A percentile compares a stretch with the other conserved stretches of the same genome.
Evolutionary conservation across 1,140 invertebrate species (phyloP).

Genomic region (Saxidomus purpurata): DNA sequence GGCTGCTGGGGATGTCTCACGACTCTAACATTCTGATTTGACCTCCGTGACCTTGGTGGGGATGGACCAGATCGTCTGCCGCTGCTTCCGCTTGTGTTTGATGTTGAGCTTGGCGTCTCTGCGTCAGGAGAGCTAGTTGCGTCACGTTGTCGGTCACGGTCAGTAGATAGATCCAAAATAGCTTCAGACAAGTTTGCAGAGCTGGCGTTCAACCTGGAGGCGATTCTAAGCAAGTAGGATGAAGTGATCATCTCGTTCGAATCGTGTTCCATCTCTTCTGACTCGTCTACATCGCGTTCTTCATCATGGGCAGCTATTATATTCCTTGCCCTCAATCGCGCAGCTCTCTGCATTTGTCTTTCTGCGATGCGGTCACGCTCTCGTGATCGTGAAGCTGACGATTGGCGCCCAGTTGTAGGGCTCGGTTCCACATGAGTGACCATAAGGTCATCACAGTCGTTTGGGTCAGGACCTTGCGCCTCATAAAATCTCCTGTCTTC

Average conservation of each 20-base stretch:
- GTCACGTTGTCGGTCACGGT: not conserved
- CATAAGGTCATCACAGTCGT: constrained; percentile 59
- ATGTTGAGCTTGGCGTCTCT: constrained; percentile 15
- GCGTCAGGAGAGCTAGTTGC: not conserved
- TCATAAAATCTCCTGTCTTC: constrained; percentile 67
- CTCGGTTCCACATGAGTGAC: constrained; percentile 14
- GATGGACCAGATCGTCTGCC: constrained; percentile 57
- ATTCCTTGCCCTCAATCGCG: not conserved
- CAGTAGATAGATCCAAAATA: constrained; percentile 59
- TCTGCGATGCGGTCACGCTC: not conserved
- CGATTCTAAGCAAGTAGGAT: constrained; percentile 71
- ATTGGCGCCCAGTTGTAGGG: not conserved
- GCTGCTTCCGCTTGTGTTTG: constrained; percentile 6
- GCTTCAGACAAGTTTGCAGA: constrained; percentile 74
- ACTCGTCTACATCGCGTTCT: constrained; percentile 60
- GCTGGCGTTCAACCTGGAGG: constrained; percentile 72
- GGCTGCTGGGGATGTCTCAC: constrained; percentile 66
- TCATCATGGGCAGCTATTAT: constrained; percentile 21
- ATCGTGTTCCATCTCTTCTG: constrained; percentile 65
- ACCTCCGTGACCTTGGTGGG: constrained; percentile 63
- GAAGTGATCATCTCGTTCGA: constrained; percentile 67
- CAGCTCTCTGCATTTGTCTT: constrained; percentile 8
- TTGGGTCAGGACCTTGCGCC: constrained; percentile 28
- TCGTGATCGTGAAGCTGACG: constrained; percentile 1
- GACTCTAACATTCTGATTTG: constrained; percentile 68